These are phyloP conservation scores for Hypocryptadius cinnamomeus DNA, from an alignment of 2,113 vertebrate genomes.

Conservation along the genomic window DNA sequence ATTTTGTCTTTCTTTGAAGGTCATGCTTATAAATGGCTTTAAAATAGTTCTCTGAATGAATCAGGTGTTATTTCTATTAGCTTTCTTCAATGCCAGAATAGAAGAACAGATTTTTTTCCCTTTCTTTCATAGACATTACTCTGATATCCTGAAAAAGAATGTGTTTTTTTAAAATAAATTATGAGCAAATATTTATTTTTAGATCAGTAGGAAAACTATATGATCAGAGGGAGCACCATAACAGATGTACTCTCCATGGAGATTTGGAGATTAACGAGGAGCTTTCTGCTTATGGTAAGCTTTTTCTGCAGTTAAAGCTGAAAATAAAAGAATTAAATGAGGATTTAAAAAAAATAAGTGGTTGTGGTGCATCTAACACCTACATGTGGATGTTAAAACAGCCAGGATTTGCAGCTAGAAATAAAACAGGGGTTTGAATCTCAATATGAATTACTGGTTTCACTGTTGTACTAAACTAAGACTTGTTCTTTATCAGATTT, in stretches of 20 bases:
- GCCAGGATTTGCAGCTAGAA: background rate
- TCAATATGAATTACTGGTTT: background rate
- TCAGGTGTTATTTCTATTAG: background rate
- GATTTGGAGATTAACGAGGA: background rate
- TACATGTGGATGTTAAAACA: background rate
- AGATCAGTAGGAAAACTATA: background rate
- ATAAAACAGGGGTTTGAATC: background rate
- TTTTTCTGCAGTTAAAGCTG: background rate
- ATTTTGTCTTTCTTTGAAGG: slow-evolving; percentile 18
- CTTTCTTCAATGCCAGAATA: background rate
- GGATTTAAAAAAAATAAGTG: background rate
- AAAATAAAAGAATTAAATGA: slow-evolving; percentile 5
- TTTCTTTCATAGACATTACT: background rate
- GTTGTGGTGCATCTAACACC: background rate
- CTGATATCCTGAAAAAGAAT: slow-evolving; percentile 14
- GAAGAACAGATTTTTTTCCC: background rate
- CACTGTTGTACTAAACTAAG: background rate
- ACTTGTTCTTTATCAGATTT: background rate
- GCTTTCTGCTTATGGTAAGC: slow-evolving; percentile 3
- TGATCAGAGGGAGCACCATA: slow-evolving; percentile 6
- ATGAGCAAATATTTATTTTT: background rate
- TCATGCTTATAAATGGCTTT: background rate
- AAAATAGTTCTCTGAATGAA: background rate
- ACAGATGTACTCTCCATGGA: slow-evolving; percentile 11
- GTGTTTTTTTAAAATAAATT: background rate